These are phyloP conservation scores for Drosophila ohnishii DNA, from an alignment of 1,140 invertebrate species.

Conservation along the genomic window DNA sequence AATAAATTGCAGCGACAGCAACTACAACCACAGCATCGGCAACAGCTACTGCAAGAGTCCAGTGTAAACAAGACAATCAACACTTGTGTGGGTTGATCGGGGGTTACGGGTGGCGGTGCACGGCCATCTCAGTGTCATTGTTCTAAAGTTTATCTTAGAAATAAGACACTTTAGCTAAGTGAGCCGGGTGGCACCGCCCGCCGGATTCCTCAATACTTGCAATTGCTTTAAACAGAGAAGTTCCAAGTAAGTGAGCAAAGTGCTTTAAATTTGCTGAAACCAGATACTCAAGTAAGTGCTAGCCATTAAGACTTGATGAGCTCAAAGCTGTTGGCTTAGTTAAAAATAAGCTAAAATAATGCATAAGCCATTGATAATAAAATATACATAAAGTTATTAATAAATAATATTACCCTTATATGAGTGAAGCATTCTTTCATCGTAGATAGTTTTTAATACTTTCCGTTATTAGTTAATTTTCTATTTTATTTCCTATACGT, in stretches of 20 bases:
- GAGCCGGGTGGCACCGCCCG: slow-evolving; percentile 12
- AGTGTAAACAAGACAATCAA: slow-evolving; percentile 79
- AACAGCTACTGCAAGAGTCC: slow-evolving; percentile 30
- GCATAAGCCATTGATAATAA: neutral
- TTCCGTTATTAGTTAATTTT: neutral
- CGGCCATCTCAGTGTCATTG: slow-evolving; percentile 55
- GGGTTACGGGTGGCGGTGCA: slow-evolving; percentile 14
- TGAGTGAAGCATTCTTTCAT: neutral
- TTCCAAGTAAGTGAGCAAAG: slow-evolving; percentile 8
- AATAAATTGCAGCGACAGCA: slow-evolving; percentile 63
- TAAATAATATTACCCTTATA: neutral
- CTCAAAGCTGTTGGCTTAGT: neutral
- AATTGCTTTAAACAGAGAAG: slow-evolving; percentile 22
- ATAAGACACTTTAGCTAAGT: slow-evolving; percentile 61
- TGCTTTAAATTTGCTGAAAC: slow-evolving; percentile 2
- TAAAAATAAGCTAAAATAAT: neutral
- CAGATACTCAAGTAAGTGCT: slow-evolving; percentile 6
- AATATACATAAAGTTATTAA: neutral
- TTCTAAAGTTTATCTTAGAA: slow-evolving; percentile 73
- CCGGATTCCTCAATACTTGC: neutral
- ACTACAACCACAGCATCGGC: slow-evolving; percentile 23
- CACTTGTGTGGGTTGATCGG: slow-evolving; percentile 42
- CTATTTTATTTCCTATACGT: neutral
- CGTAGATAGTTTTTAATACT: neutral
- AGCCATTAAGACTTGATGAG: neutral